Evolutionary conservation across 2,113 vertebrate species (phyloP), one percentile per base, ranked within the genome.

Genomic region (Engraulis encrasicolus): DNA sequence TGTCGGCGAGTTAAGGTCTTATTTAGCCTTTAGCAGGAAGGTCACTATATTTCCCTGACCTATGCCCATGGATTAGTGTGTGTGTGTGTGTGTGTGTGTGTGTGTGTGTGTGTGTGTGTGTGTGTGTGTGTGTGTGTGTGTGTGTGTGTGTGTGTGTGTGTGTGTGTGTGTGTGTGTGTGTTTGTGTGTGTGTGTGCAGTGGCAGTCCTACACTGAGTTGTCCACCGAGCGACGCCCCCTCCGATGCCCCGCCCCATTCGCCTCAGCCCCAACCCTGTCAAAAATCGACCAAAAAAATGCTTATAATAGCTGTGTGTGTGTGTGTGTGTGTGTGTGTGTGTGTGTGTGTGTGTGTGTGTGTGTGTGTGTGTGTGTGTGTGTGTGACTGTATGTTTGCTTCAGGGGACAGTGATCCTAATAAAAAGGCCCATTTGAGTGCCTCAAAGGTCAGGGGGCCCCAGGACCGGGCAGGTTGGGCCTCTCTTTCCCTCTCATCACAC

Each of bases 321-420:
- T 9, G n/a, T n/a, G n/a, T 23, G 14, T 54, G 6, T 52, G 50
- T 54, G 50, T 61, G 84, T 82, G 78, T 7, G 52, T 83, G 71
- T 78, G 77, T 61, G 52, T 52, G 78, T 18, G 50, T 82, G 61
- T 77, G 61, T 84, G 81, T 82, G 77, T 88, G 83, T 87, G 84
- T 83, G 66, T 71, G 49, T 87, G 81, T 85, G 83, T 82, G 86
- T 85, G 78, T 66, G 58, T 66, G 23, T 66, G n/a, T 61, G 19
- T 66, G 20, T 66, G 20, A 23, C n/a, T 23, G 58, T 66, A 23
- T 66, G 58, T 66, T 58, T 58, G 54, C 54, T 20, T 23, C 54
- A 20, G 54, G 54, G 6, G 54, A 58, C 54, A 58, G 54, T 45
- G 40, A 9, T 45, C 4, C 9, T 5, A 20, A 58, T 58, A 58